Evolutionary conservation across 2,113 vertebrate genomes (phyloP), one percentile per base, ranked within the genome.

Genomic region (Chlamydotis undulata): DNA sequence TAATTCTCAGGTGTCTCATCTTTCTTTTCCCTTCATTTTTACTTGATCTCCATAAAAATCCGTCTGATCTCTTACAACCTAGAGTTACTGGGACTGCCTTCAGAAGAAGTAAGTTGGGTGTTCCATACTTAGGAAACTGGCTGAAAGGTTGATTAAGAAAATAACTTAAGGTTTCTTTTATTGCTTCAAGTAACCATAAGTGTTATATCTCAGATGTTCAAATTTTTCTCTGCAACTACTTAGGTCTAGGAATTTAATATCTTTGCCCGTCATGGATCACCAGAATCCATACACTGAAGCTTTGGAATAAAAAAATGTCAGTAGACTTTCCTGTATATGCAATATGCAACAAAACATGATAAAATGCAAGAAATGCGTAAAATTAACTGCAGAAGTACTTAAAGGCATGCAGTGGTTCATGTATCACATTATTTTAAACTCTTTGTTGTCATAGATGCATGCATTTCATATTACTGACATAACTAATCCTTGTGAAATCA

Each of bases 401-500:
- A 74, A 95, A 85, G 68, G 33, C 37, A 68, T 83, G 37, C 67
- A 83, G 37, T 43, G 70, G 67, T 77, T 94, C 47, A 81, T 35
- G 7, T 77, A 93, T 19, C 60, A 43, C 59, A n/a, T 52, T 87
- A 71, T 91, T 94, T 91, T 22, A 94, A 80, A 95, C 25, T 85
- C 45, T 26, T 35, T 93, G 6, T 19, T 25, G 19, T 55, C n/a
- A 59, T 28, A 63, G 68, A 37, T 61, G 19, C 7, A 57, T 74
- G 6, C 11, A 74, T 90, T 85, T 94, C 60, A 19, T 80, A 69
- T 61, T 74, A 28, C 22, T 77, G 59, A 41, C 29, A 7, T 69
- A 53, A 69, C 12, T 60, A 92, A 43, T 53, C 14, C 25, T 45
- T 77, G 16, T 69, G 50, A 89, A 96, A 81, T 67, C 57, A 87